Conservation (phyloP, 2,888 invertebrate genomes). For the Philereme vetulata region DNA sequence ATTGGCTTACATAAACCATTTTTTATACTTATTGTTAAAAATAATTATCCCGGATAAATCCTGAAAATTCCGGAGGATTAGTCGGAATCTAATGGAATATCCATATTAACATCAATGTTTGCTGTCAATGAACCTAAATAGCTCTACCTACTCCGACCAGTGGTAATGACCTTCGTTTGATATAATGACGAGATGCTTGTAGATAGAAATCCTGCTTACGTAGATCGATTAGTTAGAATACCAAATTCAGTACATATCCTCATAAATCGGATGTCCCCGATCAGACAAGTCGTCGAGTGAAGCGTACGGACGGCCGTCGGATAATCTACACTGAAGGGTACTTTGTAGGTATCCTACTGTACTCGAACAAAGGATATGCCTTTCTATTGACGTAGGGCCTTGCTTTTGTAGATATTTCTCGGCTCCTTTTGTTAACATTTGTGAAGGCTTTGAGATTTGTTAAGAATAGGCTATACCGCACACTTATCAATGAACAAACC, state of each 20-base stretch:
- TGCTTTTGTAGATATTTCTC: constrained; percentile 5
- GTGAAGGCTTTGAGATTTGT: neutral
- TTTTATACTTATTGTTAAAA: no score
- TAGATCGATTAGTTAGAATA: constrained; percentile 1
- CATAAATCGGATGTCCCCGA: constrained; percentile 16
- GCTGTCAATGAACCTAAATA: no score
- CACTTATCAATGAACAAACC: no score
- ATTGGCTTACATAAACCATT: no score
- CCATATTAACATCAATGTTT: no score
- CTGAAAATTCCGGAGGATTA: no score
- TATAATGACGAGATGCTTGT: no score
- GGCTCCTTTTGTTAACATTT: neutral
- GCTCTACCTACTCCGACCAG: no score
- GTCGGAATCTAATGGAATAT: no score
- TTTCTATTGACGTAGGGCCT: neutral
- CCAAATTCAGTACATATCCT: constrained; percentile 10
- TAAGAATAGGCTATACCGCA: no score
- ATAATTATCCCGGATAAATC: no score
- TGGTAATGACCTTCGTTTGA: no score
- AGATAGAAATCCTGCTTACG: neutral
- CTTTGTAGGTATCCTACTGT: constrained; percentile 14
- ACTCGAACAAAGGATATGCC: constrained; percentile 12
- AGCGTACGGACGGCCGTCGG: neutral
- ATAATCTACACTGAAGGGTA: constrained; percentile 16
- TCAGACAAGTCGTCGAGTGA: constrained; percentile 8